A percentile compares a stretch with the other conserved stretches of the same genome.
Conservation (phyloP, 2,797 vertebrate species). For the Poeciliopsis infans region DNA sequence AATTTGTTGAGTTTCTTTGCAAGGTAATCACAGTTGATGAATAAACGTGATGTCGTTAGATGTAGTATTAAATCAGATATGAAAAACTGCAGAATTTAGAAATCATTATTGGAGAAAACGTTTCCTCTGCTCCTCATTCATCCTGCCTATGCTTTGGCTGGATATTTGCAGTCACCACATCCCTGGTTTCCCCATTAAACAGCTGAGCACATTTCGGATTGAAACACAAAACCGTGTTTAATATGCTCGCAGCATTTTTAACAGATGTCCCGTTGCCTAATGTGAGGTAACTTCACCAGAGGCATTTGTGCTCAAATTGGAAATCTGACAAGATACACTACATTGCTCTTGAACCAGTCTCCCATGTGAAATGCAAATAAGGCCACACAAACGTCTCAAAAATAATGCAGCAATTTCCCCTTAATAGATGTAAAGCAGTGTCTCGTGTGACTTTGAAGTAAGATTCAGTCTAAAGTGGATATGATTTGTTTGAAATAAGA, state of each 20-base stretch:
- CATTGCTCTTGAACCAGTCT: slow-evolving; percentile 44
- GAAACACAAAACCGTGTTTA: slow-evolving; percentile 38
- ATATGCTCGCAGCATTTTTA: slow-evolving; percentile 51
- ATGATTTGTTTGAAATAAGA: not conserved
- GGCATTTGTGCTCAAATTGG: slow-evolving; percentile 55
- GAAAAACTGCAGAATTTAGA: not conserved
- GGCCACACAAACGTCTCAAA: slow-evolving; percentile 38
- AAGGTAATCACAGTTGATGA: slow-evolving; percentile 29
- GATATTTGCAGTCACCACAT: slow-evolving; percentile 25
- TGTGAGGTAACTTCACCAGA: slow-evolving; percentile 49
- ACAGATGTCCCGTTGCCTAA: slow-evolving; percentile 64
- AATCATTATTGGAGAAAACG: not conserved
- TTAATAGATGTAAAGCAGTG: not conserved
- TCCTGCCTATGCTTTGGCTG: slow-evolving; percentile 11
- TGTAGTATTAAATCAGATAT: not conserved
- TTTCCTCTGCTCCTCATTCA: slow-evolving; percentile 12
- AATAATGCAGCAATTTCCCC: slow-evolving; percentile 30
- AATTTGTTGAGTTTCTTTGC: slow-evolving; percentile 39
- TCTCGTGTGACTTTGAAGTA: slow-evolving; percentile 30
- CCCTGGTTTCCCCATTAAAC: slow-evolving; percentile 29
- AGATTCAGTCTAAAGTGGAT: slow-evolving; percentile 18
- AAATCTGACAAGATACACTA: slow-evolving; percentile 42
- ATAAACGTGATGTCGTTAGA: slow-evolving; percentile 19
- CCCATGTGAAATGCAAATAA: slow-evolving; percentile 61
- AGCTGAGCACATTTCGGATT: slow-evolving; percentile 19